Evolutionary conservation across 2,113 vertebrate species (phyloP).

Genomic region (Nanorana parkeri): DNA sequence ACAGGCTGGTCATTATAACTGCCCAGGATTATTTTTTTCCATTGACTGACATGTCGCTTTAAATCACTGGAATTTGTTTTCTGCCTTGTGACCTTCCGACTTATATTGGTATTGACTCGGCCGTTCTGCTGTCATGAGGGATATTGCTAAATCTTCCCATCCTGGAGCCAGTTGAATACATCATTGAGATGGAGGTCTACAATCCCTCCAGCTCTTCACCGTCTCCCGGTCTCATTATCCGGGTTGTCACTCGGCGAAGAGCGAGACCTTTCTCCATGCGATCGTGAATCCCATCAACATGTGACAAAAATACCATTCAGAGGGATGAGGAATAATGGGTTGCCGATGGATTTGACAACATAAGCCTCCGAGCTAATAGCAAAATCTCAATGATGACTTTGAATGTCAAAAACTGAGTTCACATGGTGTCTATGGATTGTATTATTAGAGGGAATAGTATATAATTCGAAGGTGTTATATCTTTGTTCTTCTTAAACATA

Average conservation of each 20-base stretch:
- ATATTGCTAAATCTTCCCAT: slow-evolving; percentile 7
- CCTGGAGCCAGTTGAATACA: not conserved
- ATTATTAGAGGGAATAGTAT: not conserved
- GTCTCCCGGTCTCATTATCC: slow-evolving; percentile 45
- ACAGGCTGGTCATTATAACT: too few relatives aligned
- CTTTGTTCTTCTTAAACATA: too few relatives aligned
- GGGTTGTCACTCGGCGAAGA: slow-evolving; percentile 39
- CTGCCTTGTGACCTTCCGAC: slow-evolving; percentile 26
- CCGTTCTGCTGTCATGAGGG: not conserved
- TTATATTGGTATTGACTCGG: slow-evolving; percentile 14
- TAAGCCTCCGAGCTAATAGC: slow-evolving; percentile 26
- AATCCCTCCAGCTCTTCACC: slow-evolving; percentile 4
- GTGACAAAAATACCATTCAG: slow-evolving; percentile 12
- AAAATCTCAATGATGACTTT: slow-evolving; percentile 35
- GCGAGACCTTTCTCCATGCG: slow-evolving; percentile 20
- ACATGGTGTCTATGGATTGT: not conserved
- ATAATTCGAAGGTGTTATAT: too few relatives aligned
- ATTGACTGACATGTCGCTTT: not conserved
- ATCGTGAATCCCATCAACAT: slow-evolving; percentile 39
- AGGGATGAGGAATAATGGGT: slow-evolving; percentile 46
- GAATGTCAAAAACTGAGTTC: not conserved
- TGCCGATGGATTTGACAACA: slow-evolving; percentile 25
- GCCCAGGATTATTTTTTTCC: too few relatives aligned
- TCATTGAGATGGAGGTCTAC: slow-evolving; percentile 5
- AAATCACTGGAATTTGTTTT: slow-evolving; percentile 23